Percentiles rank a stretch among this genome's conserved stretches.
Evolutionary conservation across 2,113 vertebrate species (phyloP).

Genomic region (Sarotherodon lohbergeri): DNA sequence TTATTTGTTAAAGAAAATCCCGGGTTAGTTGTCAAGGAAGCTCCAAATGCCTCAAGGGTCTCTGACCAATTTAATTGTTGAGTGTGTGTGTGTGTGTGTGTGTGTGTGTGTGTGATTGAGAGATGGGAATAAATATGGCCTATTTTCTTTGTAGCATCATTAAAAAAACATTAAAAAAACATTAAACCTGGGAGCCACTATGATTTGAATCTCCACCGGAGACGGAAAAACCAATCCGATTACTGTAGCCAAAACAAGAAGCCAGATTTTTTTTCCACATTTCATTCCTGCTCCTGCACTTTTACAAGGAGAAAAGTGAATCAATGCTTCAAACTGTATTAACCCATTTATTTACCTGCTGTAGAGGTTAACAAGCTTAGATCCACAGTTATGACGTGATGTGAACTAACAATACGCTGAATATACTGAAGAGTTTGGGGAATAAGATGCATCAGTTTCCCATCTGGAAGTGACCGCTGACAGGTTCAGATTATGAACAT

Average conservation of each 20-base stretch:
- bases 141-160: constrained; percentile 25
- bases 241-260: not conserved
- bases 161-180: constrained; percentile 28
- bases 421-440: not conserved
- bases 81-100: not conserved
- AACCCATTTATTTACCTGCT: not conserved
- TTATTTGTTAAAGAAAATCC: constrained; percentile 28
- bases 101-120: not conserved
- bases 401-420: not conserved
- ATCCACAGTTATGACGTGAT: not conserved
- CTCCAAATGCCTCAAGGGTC: not conserved
- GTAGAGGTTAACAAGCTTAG: not conserved
- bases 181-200: constrained; percentile 5
- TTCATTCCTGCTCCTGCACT: not conserved
- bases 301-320: not conserved
- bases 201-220: constrained; percentile 3
- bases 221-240: not conserved
- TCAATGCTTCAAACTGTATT: not conserved
- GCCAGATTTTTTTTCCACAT: not conserved
- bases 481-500: not conserved
- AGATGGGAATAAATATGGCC: not conserved
- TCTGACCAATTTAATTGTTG: not conserved
- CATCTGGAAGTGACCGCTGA: not conserved
- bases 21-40: not conserved
- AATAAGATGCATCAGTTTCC: not conserved